phyloP scores from a whole-genome alignment of 2,113 vertebrate species.

The Pituophis catenifer region DNA sequence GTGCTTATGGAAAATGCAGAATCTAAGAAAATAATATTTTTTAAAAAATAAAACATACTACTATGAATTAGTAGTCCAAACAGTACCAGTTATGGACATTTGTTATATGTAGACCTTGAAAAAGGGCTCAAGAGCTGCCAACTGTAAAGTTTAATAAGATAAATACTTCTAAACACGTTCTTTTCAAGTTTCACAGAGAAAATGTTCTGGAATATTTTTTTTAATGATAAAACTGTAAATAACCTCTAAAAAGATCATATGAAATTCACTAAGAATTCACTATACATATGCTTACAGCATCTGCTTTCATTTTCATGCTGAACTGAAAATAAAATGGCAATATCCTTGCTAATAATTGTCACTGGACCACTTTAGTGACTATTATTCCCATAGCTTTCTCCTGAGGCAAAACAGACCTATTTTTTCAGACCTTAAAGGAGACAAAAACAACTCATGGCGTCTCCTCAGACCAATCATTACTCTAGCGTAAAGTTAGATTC shows the following conservation, averaged over 20 bases:
- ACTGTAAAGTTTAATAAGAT: neutral
- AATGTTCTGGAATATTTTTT: slow-evolving; percentile 1
- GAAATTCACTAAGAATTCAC: slow-evolving; percentile 48
- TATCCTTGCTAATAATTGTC: slow-evolving; percentile 7
- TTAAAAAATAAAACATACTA: neutral
- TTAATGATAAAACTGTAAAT: neutral
- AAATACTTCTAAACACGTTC: neutral
- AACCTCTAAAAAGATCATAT: slow-evolving; percentile 39
- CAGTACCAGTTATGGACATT: neutral
- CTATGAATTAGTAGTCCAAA: neutral
- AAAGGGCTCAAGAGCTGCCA: neutral
- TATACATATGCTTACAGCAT: slow-evolving; percentile 53
- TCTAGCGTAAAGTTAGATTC: slow-evolving; percentile 49
- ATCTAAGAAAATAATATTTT: neutral
- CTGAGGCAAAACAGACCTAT: slow-evolving; percentile 45
- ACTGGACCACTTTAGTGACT: slow-evolving; percentile 18
- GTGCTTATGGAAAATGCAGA: neutral
- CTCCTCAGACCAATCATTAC: slow-evolving; percentile 63
- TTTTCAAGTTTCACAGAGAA: slow-evolving; percentile 12
- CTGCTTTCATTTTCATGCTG: slow-evolving; percentile 49
- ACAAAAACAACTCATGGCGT: slow-evolving; percentile 59
- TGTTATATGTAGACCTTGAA: neutral
- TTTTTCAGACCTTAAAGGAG: slow-evolving; percentile 49
- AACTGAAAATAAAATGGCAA: slow-evolving; percentile 29
- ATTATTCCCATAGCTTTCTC: slow-evolving; percentile 44